Base-by-base conservation (phyloP, 2,113 vertebrate species). In the Alethe diademata region DNA sequence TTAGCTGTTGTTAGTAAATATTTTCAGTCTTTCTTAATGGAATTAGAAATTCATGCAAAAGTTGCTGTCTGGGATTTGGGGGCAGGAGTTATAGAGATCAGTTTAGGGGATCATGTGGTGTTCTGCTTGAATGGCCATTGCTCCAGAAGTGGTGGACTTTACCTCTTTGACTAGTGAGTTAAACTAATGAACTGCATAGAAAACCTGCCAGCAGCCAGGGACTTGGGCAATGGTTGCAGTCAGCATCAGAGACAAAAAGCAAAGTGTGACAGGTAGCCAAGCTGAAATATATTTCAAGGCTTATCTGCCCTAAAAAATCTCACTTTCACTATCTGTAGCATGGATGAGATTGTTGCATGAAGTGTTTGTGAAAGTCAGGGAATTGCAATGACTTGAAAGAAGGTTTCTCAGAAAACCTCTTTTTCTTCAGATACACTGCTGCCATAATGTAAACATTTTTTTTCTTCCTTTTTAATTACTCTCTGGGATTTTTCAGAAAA, bases 81-180 rank as follows among this genome's bases (percentile, higher is more conserved):
- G 36, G 14, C 62, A 92, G 51, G 90, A 86, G 36, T 66, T 91
- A 15, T 0, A 73, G 58, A 76, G 14, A 76, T 83, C 45, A 50
- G 0, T 28, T 64, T 58, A 66, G 28, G 25, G 33, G n/a, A 2
- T 86, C 78, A 73, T 45, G 14, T 79, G 42, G 7, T 76, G 31
- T 92, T 95, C 69, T 90, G 42, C 64, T 45, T 92, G 76, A 80
- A 78, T 62, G 16, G 64, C 54, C 35, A 36, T 31, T 92, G 50
- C 64, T 94, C 50, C 38, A n/a, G 62, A 61, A 94, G 42, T 35
- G 40, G 19, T 83, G 90, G 78, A 90, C 85, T 96, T 96, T 65
- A 86, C 11, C 56, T 69, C 51, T 79, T 86, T 73, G 35, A 20
- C 54, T 65, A 38, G n/a, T 42, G 73, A 93, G 35, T 96, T 82